These are phyloP conservation scores for Beris chalybata DNA, from an alignment of 2,888 invertebrate genomes.

Conservation along the genomic window DNA sequence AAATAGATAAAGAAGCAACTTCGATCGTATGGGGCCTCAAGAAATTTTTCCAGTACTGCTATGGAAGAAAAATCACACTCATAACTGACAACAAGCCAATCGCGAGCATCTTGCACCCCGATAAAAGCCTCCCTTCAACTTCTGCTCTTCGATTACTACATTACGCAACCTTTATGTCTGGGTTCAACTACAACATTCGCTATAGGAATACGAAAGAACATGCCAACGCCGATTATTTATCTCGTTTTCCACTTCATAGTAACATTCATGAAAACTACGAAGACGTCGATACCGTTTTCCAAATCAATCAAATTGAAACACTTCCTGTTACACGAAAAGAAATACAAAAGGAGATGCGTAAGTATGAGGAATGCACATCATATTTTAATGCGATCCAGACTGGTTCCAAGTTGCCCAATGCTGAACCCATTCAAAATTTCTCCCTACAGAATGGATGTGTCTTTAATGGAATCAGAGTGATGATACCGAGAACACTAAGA, in stretches of 20 bases:
- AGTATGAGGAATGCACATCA: neutral
- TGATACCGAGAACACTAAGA: constrained; percentile 32
- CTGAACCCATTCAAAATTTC: constrained; percentile 19
- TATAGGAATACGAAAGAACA: constrained; percentile 28
- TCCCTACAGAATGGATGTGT: constrained; percentile 31
- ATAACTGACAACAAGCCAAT: constrained; percentile 48
- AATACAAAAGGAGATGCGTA: constrained; percentile 15
- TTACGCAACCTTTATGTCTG: constrained; percentile 37
- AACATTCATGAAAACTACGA: constrained; percentile 20
- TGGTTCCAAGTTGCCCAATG: neutral
- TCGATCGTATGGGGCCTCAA: neutral
- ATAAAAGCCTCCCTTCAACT: constrained; percentile 33
- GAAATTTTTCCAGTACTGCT: neutral
- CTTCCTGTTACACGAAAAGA: constrained; percentile 25
- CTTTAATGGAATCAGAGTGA: constrained; percentile 29
- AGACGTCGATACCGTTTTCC: constrained; percentile 32
- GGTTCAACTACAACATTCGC: constrained; percentile 38
- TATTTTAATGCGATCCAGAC: neutral
- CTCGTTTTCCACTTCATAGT: constrained; percentile 16
- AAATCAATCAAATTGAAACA: constrained; percentile 16
- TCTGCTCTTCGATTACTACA: constrained; percentile 37
- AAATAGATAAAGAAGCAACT: neutral
- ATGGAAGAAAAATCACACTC: constrained; percentile 37
- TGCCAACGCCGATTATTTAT: constrained; percentile 35
- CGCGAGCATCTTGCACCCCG: constrained; percentile 42